Evolutionary conservation across 2,113 vertebrate genomes (phyloP).

Genomic region (Fregetta grallaria): DNA sequence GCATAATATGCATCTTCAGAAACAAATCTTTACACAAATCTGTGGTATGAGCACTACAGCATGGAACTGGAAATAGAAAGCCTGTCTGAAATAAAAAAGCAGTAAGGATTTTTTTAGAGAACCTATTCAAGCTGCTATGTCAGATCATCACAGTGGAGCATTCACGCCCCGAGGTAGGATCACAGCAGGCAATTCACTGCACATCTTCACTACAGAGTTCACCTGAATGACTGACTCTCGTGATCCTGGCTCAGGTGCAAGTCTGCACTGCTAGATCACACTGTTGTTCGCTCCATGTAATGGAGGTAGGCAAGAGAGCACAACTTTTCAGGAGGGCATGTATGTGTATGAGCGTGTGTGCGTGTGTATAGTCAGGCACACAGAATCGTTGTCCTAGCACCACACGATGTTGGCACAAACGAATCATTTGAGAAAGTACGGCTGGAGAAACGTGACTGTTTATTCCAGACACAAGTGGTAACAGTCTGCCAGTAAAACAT

Average conservation of each 20-base stretch:
- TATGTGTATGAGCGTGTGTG: fast-evolving
- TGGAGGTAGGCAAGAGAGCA: neutral
- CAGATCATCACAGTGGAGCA: neutral
- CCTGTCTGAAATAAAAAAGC: neutral
- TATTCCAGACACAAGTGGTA: neutral
- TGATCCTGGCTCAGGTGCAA: neutral
- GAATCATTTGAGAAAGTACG: neutral
- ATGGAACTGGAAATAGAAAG: neutral
- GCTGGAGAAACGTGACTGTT: neutral
- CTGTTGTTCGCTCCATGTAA: fast-evolving
- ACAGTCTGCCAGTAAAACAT: neutral
- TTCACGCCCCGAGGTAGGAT: neutral
- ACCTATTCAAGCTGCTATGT: fast-evolving
- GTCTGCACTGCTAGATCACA: neutral
- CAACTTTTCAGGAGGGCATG: neutral
- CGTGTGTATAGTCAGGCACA: fast-evolving
- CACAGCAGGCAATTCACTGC: fast-evolving
- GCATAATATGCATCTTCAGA: neutral
- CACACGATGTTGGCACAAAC: neutral
- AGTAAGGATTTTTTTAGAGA: neutral
- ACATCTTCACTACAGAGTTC: neutral
- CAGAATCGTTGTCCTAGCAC: neutral
- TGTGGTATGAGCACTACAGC: neutral
- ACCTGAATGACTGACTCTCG: too few relatives aligned
- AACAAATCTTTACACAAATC: neutral